Base-by-base conservation (phyloP, 1,140 invertebrate species). In the Oncopeltus fasciatus region DNA sequence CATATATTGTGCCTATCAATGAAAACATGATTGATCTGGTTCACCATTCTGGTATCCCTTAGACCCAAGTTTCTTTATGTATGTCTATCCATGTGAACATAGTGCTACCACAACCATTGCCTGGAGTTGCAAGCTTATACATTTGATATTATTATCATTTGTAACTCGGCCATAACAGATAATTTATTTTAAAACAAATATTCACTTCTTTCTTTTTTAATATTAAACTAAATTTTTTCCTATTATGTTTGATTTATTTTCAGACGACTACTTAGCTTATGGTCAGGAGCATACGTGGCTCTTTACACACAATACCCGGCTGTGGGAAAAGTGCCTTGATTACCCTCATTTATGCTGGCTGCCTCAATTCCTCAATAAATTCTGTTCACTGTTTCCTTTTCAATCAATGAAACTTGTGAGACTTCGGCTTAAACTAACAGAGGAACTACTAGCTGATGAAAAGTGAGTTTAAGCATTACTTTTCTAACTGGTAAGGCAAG, bases 391-490 rank as follows among this genome's bases (percentile, higher is more conserved):
- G 59, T 92, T 91, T 72, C 90, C 90, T 26, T 88, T 91, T 71
- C 88, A 92, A 69, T 87, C 84, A 57, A 86, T 91, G 85, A 93
- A 92, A 74, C 79, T 88, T 57, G 88, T 92, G 1, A 75, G 89
- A 57, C 72, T 92, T 58, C 77, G 88, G 65, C 76, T 92, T 65
- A 77, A 78, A 31, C 78, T 87, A 3, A 81, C 86, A 28, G 82
- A 86, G 67, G 75, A 80, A 57, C 74, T 93, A 43, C 74, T 93
- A 26, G 74, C 83, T 62, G 83, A 89, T 71, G 77, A 83, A 73
- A 77, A 79, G 85, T 88, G 74, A 80, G 80, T 61, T 29, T 38
- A 26, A 21, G 9, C n/a, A n/a, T n/a, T n/a, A n/a, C n/a, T n/a
- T n/a, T n/a, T n/a, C n/a, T n/a, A n/a, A n/a, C n/a, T n/a, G n/a